Percentiles rank a stretch among this genome's conserved stretches.
Conservation (phyloP, 53 echinoderm and acorn worm genomes). For the Stichopus horrens region DNA sequence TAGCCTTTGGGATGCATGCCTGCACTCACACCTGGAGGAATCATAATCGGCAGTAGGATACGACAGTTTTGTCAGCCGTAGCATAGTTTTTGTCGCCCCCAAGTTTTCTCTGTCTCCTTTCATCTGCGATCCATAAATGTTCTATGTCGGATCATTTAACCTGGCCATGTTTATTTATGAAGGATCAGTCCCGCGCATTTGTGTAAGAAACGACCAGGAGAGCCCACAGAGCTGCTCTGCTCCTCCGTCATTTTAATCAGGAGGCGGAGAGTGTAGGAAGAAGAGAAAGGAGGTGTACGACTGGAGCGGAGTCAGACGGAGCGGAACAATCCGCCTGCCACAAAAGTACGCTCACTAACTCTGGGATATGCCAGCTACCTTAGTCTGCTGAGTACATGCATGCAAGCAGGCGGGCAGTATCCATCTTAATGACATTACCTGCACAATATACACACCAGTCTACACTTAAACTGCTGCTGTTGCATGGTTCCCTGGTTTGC, state of each 20-base stretch:
- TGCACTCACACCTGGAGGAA: neutral
- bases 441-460: constrained; percentile 15
- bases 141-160: neutral
- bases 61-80: neutral
- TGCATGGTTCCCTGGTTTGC: neutral
- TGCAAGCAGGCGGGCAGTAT: neutral
- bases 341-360: neutral
- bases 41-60: neutral
- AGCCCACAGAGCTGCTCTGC: too few relatives aligned
- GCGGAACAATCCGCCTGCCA: neutral
- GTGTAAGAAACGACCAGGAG: neutral
- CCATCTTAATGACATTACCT: constrained; percentile 29
- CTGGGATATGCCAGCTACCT: neutral
- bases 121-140: constrained; percentile 4
- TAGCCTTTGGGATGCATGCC: neutral
- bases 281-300: neutral
- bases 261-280: too few relatives aligned
- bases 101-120: neutral
- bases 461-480: neutral
- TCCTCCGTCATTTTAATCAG: neutral
- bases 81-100: neutral
- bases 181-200: constrained; percentile 20
- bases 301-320: neutral
- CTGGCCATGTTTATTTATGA: constrained; percentile 29
- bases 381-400: neutral